phyloP scores from a whole-genome alignment of 2,888 invertebrate genomes.

The Cataglyphis albicans region DNA sequence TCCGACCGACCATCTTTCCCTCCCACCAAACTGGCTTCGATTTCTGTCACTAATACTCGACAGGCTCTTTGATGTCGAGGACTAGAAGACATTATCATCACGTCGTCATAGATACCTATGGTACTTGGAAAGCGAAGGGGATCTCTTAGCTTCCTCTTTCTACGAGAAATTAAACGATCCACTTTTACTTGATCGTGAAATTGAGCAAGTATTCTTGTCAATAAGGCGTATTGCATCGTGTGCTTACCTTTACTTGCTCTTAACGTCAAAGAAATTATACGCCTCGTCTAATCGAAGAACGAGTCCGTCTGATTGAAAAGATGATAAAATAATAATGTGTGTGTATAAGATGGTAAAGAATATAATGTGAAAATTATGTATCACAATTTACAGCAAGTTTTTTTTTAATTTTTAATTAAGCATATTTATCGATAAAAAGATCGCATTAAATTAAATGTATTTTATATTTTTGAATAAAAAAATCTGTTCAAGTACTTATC shows the following conservation, averaged over 20 bases:
- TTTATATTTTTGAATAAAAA: neutral
- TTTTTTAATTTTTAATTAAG: neutral
- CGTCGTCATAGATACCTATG: constrained; percentile 76
- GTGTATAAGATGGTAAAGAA: neutral
- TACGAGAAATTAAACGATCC: constrained; percentile 66
- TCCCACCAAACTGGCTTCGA: constrained; percentile 64
- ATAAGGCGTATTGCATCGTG: constrained; percentile 39
- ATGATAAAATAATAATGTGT: neutral
- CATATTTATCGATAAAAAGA: neutral
- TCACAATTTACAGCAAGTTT: neutral
- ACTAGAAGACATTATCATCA: constrained; percentile 70
- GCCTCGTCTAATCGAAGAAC: neutral
- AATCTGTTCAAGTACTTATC: neutral
- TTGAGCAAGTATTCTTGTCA: constrained; percentile 50
- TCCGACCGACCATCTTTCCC: constrained; percentile 47
- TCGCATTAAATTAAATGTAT: neutral
- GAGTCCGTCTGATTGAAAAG: neutral
- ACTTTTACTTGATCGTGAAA: constrained; percentile 31
- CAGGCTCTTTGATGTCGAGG: constrained; percentile 72
- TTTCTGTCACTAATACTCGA: constrained; percentile 69
- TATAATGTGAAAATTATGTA: neutral
- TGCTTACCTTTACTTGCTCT: constrained; percentile 13
- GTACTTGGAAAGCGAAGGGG: constrained; percentile 7
- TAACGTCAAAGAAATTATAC: neutral
- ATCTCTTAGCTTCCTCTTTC: constrained; percentile 54